A percentile compares a stretch with the other conserved stretches of the same genome.
Conservation (phyloP, 2,888 invertebrate species). For the Patella ulyssiponensis region DNA sequence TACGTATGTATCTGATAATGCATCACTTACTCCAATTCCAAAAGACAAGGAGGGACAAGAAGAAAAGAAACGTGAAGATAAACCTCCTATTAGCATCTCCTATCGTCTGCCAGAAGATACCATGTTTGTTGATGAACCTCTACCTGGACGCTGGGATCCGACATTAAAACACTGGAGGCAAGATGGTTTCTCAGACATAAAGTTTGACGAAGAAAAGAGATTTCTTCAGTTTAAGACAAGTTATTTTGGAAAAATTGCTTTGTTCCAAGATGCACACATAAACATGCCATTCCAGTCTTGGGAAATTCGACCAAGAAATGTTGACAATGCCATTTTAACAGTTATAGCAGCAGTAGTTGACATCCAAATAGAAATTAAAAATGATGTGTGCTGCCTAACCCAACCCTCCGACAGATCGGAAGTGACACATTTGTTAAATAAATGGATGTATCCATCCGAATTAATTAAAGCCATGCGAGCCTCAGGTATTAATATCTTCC, state of each 20-base stretch:
- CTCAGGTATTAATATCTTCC: conserved; percentile 71
- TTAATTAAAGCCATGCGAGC: conserved; percentile 63
- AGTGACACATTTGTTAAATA: conserved; percentile 55
- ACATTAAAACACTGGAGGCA: conserved; percentile 65
- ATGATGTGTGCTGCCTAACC: conserved; percentile 63
- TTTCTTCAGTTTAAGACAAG: conserved; percentile 65
- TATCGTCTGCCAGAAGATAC: conserved; percentile 62
- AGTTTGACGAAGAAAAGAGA: conserved; percentile 65
- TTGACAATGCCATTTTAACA: conserved; percentile 64
- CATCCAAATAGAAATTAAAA: conserved; percentile 70
- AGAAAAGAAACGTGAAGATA: conserved; percentile 62
- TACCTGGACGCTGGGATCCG: conserved; percentile 69
- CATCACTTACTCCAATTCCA: conserved; percentile 43
- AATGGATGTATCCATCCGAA: conserved; percentile 66
- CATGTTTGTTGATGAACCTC: conserved; percentile 70
- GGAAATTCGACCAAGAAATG: conserved; percentile 66
- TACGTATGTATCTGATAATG: conserved; percentile 62
- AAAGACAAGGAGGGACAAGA: conserved; percentile 41
- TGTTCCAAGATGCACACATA: conserved; percentile 71
- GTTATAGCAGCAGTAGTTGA: conserved; percentile 71
- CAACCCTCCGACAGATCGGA: conserved; percentile 64
- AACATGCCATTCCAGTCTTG: conserved; percentile 73
- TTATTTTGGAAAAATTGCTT: conserved; percentile 68
- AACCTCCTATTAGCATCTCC: conserved; percentile 61
- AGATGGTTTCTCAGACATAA: conserved; percentile 67